phyloP scores from a whole-genome alignment of 2,113 vertebrate species.

The Mungos mungo region DNA sequence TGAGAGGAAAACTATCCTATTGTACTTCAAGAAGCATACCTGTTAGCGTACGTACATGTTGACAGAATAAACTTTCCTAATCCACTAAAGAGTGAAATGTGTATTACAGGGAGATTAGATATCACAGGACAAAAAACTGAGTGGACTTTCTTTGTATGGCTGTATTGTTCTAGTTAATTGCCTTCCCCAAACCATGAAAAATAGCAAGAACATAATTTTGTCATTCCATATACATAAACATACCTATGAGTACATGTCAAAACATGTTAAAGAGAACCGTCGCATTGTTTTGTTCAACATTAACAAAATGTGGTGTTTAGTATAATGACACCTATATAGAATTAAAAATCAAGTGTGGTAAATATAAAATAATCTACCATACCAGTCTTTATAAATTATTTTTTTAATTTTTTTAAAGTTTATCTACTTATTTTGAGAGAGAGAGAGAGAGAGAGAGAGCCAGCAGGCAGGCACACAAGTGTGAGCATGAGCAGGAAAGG shows the following conservation, averaged over 20 bases:
- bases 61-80: slow-evolving; percentile 24
- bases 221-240: slow-evolving; percentile 3
- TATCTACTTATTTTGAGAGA: too few species aligned
- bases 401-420: too few species aligned
- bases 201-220: not conserved
- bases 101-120: slow-evolving; percentile 29
- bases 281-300: not conserved
- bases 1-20: slow-evolving; percentile 36
- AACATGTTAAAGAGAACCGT: not conserved
- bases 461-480: too few species aligned
- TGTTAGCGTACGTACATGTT: not conserved
- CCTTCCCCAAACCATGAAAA: not conserved
- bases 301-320: not conserved
- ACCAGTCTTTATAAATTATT: slow-evolving; percentile 26
- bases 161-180: slow-evolving; percentile 24
- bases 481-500: too few species aligned
- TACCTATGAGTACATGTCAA: not conserved
- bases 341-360: slow-evolving; percentile 1
- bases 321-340: slow-evolving; percentile 25
- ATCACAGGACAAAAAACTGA: not conserved
- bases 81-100: not conserved
- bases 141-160: not conserved
- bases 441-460: too few species aligned
- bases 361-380: not conserved
- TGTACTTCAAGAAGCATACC: not conserved